Evolutionary conservation across 37 sponge, comb jelly and placozoan genomes (phyloP), one percentile per base, ranked within the genome.

Genomic region (Halichondria panicea): DNA sequence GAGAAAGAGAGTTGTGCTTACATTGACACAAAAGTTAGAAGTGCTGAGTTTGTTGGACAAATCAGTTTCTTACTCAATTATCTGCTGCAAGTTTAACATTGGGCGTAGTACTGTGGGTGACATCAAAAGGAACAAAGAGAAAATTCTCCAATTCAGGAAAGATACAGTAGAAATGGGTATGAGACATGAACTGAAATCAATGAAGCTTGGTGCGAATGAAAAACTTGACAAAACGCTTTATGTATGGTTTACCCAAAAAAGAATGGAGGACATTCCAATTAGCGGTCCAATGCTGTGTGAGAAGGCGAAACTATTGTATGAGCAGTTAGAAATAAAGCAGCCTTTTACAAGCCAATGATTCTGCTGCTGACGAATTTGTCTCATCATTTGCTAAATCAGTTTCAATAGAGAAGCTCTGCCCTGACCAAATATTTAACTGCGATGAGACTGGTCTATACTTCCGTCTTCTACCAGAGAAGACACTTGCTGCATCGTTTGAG

Each of bases 401-500:
- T 57, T 43, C 62, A 53, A 56, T 80, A 43, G 39, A 62, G 11
- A 66, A 68, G 27, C 69, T 70, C 25, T 71, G 63, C 7, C 18
- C 55, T 15, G 45, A 90, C 48, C 84, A 83, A 46, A 46, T 87
- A 21, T 87, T 68, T 39, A 88, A 88, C 75, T 88, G 86, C 57
- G 89, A 92, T 80, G 93, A 92, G 70, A 92, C 89, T 63, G 93
- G 89, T 5, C 81, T 92, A 25, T 50, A 83, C 59, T 92, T 58
- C 61, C 60, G 76, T 31, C 55, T 83, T 11, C 71, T 92, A 0
- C 93, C 93, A 63, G 43, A 61, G 1, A 65, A 55, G 30, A 82
- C 87, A 25, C 36, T 92, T 1, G 88, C 80, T 66, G 22, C 75
- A 31, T 27, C 34, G 43, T 78, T 58, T 69, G 92, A 91, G 56